Evolutionary conservation across 2,888 invertebrate species (phyloP), one percentile per base, ranked within the genome.

Genomic region (Drosophila cracens): DNA sequence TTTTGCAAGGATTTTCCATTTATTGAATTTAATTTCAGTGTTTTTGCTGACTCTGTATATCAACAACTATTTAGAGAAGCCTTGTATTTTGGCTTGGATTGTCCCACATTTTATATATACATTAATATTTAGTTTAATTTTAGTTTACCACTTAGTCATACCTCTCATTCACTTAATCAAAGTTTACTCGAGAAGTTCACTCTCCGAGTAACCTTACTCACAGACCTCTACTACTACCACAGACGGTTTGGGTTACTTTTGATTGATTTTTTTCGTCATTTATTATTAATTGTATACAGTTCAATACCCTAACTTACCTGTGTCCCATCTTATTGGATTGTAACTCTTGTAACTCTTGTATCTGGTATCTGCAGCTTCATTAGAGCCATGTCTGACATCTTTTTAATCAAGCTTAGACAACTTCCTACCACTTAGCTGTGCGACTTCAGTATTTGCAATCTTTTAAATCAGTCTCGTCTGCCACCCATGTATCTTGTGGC

Each of bases 401-500:
- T 49, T 36, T 38, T 27, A 13, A 54, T 67, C 63, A 16, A 16
- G 2, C n/a, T 7, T 3, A 21, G 38, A 29, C 38, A 40, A 52
- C 52, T 43, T 38, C 13, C 38, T n/a, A n/a, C 16, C 40, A 53
- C 29, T 21, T 16, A 4, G 4, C 18, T 29, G 3, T 18, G 27
- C 13, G 27, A n/a, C 38, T 7, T 0, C 13, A 27, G 29, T 2
- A 36, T 52, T 21, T 16, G 66, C 29, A 33, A 65, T 66, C 66
- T 48, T 46, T 46, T 31, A 16, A 36, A 65, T 66, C 66, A 31
- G 65, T 53, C 46, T 51, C 36, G 33, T 34, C 59, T 27, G n/a
- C n/a, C 27, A 49, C n/a, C 59, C 11, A 7, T 53, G 31, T 40
- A 25, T 25, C 16, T 29, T 63, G 46, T 34, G 7, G 13, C 10